These are phyloP conservation scores for Eudemis profundana DNA, from an alignment of 2,888 invertebrate species.

Conservation along the genomic window DNA sequence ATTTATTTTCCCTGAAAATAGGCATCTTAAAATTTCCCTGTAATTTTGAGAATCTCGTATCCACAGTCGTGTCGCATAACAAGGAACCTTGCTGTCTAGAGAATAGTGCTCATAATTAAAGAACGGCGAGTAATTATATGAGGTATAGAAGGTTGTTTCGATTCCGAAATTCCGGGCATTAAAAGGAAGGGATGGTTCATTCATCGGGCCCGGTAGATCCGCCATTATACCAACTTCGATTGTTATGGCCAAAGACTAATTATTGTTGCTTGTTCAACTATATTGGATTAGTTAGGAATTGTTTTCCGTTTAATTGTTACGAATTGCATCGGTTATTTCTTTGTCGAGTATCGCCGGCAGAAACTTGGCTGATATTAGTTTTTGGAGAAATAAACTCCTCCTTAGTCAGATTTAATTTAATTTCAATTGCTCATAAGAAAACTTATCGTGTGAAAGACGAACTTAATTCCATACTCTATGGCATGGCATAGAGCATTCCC, in stretches of 20 bases:
- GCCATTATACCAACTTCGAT: constrained; percentile 13
- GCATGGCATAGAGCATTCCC: too few species aligned
- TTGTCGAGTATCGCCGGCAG: neutral
- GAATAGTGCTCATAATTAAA: neutral
- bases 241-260: constrained; percentile 17
- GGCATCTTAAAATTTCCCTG: constrained; percentile 5
- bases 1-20: constrained; percentile 18
- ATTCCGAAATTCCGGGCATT: constrained; percentile 17
- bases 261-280: constrained; percentile 12
- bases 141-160: neutral
- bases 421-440: too few species aligned
- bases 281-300: constrained; percentile 19
- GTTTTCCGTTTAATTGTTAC: constrained; percentile 8
- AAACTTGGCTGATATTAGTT: neutral
- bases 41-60: neutral
- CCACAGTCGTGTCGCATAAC: neutral
- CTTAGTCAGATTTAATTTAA: too few species aligned
- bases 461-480: too few species aligned
- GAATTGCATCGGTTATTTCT: constrained; percentile 5
- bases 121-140: neutral
- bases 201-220: constrained; percentile 1
- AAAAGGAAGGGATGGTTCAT: constrained; percentile 5
- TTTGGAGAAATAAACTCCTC: neutral
- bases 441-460: too few species aligned
- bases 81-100: neutral